These are phyloP conservation scores for Argentina silus DNA, from an alignment of 2,797 vertebrate genomes.

Conservation along the genomic window DNA sequence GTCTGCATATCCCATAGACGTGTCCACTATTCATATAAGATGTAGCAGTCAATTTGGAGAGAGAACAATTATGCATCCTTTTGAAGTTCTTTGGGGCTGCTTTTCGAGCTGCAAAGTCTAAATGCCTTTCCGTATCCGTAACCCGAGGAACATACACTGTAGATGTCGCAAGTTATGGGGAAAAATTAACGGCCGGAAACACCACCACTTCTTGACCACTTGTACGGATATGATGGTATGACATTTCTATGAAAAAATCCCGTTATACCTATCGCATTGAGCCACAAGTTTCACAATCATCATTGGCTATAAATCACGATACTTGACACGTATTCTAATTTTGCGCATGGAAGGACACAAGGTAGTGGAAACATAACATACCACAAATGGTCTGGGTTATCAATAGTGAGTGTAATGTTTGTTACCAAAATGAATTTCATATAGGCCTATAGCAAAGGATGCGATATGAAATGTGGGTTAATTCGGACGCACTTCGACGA, in stretches of 20 bases:
- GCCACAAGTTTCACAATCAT: no score
- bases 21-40: background rate
- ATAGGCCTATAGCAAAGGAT: background rate
- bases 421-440: slow-evolving; percentile 48
- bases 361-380: no score
- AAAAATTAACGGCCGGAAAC: background rate
- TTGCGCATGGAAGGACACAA: no score
- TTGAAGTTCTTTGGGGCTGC: slow-evolving; percentile 14
- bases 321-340: no score
- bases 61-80: background rate
- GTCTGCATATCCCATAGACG: no score
- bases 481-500: slow-evolving; percentile 68
- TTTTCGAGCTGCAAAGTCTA: slow-evolving; percentile 21
- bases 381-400: no score
- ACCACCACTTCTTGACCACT: background rate
- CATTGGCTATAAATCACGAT: no score
- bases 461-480: slow-evolving; percentile 62
- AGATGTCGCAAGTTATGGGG: slow-evolving; percentile 48
- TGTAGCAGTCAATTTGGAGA: background rate
- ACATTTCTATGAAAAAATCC: background rate
- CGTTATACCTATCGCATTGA: background rate
- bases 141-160: slow-evolving; percentile 36
- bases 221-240: background rate
- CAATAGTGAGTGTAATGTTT: no score
- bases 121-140: slow-evolving; percentile 24